These are phyloP conservation scores for Linnaemya tessellans DNA, from an alignment of 2,888 invertebrate species.

Conservation along the genomic window DNA sequence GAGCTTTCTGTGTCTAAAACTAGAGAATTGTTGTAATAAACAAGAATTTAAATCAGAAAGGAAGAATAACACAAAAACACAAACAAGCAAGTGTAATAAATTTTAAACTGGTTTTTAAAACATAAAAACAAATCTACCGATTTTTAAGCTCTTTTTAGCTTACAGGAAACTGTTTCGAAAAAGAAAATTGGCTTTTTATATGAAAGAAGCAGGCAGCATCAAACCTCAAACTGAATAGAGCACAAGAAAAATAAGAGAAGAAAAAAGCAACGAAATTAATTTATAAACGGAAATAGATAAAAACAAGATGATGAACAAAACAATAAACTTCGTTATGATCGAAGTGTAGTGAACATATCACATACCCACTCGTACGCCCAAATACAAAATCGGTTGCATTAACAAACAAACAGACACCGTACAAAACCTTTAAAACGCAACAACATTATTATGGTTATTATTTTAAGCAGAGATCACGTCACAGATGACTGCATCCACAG, in stretches of 20 bases:
- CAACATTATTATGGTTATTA: slow-evolving; percentile 39
- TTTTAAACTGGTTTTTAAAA: slow-evolving; percentile 32
- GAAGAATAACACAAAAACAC: too few species aligned
- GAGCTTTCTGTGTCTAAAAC: not conserved
- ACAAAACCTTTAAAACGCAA: slow-evolving; percentile 32
- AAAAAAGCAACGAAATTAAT: slow-evolving; percentile 45
- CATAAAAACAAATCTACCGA: not conserved
- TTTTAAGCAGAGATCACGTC: slow-evolving; percentile 70
- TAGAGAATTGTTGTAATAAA: too few species aligned
- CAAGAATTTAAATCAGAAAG: not conserved
- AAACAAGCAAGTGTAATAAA: slow-evolving; percentile 14
- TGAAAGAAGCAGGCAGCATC: not conserved
- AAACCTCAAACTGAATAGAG: slow-evolving; percentile 43
- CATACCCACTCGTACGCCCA: slow-evolving; percentile 40
- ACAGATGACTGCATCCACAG: slow-evolving; percentile 70
- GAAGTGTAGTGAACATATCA: slow-evolving; percentile 18
- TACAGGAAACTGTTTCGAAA: slow-evolving; percentile 58
- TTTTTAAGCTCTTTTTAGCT: slow-evolving; percentile 26
- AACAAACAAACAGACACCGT: slow-evolving; percentile 16
- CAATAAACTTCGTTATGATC: slow-evolving; percentile 44
- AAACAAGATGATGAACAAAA: slow-evolving; percentile 66
- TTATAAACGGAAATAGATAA: slow-evolving; percentile 72
- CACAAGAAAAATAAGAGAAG: slow-evolving; percentile 5
- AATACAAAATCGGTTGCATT: slow-evolving; percentile 16
- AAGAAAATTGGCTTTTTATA: slow-evolving; percentile 38